Percentiles rank a stretch among this genome's conserved stretches.
Conservation (phyloP, 2,113 vertebrate genomes). For the Boleophthalmus pectinirostris region DNA sequence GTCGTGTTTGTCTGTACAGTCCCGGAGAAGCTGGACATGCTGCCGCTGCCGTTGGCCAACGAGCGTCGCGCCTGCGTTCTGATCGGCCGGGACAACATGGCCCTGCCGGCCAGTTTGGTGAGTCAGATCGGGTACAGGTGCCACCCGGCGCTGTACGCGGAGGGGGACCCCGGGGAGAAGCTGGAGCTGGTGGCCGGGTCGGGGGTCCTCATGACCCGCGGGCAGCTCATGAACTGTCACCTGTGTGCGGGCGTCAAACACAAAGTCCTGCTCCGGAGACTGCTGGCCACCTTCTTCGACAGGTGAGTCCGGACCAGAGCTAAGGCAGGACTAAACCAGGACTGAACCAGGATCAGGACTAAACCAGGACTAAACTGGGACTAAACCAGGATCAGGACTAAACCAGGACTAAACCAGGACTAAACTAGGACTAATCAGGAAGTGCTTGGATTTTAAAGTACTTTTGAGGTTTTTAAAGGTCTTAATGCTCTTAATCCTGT, state of each 20-base stretch:
- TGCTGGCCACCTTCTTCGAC: constrained; percentile 95
- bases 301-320: constrained; percentile 69
- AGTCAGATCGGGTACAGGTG: constrained; percentile 97
- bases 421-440: too few species aligned
- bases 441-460: too few species aligned
- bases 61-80: constrained; percentile 94
- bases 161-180: constrained; percentile 93
- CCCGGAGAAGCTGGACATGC: constrained; percentile 89
- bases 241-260: constrained; percentile 93
- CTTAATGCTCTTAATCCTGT: too few species aligned
- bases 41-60: constrained; percentile 78
- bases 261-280: constrained; percentile 91
- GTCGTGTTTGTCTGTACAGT: constrained; percentile 56
- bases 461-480: too few species aligned
- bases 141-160: constrained; percentile 93
- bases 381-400: too few species aligned
- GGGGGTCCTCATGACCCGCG: constrained; percentile 92
- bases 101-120: constrained; percentile 93
- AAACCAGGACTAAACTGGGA: too few species aligned
- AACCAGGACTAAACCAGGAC: too few species aligned
- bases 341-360: too few species aligned
- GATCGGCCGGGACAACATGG: constrained; percentile 92
- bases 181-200: constrained; percentile 94
- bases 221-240: constrained; percentile 97
- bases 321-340: too few species aligned